phyloP scores from a whole-genome alignment of 1,140 invertebrate genomes.

The Trichonephila clavata region DNA sequence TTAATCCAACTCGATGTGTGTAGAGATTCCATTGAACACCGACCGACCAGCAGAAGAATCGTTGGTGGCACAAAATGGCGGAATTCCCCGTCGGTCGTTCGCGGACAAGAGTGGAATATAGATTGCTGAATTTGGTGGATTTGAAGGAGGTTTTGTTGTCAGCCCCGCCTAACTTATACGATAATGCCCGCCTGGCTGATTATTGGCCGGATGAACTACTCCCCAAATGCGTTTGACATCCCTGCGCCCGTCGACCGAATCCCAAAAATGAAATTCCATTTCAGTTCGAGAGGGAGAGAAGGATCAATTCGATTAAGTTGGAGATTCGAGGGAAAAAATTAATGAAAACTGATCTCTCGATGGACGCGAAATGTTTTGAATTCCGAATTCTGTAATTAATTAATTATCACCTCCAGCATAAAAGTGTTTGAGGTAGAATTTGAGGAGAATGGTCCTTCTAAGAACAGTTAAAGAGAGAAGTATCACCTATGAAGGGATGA shows the following conservation, averaged over 20 bases:
- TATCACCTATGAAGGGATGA: too few species aligned
- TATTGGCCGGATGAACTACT: constrained; percentile 40
- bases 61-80: constrained; percentile 12
- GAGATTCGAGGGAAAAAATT: not conserved
- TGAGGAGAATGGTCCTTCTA: too few species aligned
- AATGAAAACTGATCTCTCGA: not conserved
- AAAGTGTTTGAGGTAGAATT: too few species aligned
- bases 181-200: constrained; percentile 66
- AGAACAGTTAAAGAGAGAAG: too few species aligned
- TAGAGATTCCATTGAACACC: too few species aligned
- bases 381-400: not conserved
- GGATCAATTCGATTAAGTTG: constrained; percentile 12
- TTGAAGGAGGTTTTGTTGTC: constrained; percentile 73
- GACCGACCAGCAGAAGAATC: too few species aligned
- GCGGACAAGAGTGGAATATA: constrained; percentile 23
- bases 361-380: not conserved
- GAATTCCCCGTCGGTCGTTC: not conserved
- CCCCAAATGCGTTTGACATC: constrained; percentile 49
- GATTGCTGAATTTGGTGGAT: constrained; percentile 68
- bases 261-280: constrained; percentile 23
- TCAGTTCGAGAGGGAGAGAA: constrained; percentile 7
- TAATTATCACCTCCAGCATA: too few species aligned
- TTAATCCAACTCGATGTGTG: too few species aligned
- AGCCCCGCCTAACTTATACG: constrained; percentile 60
- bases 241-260: not conserved